A percentile compares a stretch with the other conserved stretches of the same genome.
phyloP scores from a whole-genome alignment of 2,113 vertebrate species.

The Anhinga anhinga region DNA sequence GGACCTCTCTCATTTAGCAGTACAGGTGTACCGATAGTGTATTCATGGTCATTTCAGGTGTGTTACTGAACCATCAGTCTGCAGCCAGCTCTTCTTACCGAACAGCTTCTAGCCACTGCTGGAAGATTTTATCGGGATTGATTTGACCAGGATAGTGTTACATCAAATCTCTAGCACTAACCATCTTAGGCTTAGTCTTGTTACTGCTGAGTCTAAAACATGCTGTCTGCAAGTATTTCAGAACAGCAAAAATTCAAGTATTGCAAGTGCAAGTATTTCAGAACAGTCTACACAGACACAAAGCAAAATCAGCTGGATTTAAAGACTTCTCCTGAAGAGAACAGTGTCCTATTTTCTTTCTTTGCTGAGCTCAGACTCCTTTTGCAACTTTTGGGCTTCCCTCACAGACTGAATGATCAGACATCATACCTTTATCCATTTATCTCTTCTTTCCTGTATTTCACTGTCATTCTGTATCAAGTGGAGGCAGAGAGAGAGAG shows the following conservation, averaged over 20 bases:
- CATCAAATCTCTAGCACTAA: not conserved
- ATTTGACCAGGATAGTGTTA: not conserved
- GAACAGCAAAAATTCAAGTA: not conserved
- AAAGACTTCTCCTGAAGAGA: not conserved
- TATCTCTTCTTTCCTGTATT: not conserved
- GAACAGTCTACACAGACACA: not conserved
- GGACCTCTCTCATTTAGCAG: not conserved
- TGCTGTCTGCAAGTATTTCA: not conserved
- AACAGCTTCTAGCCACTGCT: not conserved
- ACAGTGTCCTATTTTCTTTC: not conserved
- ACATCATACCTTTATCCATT: not conserved
- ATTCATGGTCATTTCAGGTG: not conserved
- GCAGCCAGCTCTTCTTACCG: not conserved
- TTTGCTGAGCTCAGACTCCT: not conserved
- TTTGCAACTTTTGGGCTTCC: not conserved
- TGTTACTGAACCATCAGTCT: not conserved
- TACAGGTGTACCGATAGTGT: fast-evolving
- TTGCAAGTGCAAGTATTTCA: not conserved
- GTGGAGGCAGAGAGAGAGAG: not conserved
- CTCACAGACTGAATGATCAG: not conserved
- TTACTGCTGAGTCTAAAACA: not conserved
- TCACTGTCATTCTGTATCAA: not conserved
- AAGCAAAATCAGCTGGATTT: not conserved
- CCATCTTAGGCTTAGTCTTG: not conserved
- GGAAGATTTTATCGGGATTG: not conserved